Evolutionary conservation across 2,113 vertebrate species (phyloP).

Genomic region (Hyla sarda): DNA sequence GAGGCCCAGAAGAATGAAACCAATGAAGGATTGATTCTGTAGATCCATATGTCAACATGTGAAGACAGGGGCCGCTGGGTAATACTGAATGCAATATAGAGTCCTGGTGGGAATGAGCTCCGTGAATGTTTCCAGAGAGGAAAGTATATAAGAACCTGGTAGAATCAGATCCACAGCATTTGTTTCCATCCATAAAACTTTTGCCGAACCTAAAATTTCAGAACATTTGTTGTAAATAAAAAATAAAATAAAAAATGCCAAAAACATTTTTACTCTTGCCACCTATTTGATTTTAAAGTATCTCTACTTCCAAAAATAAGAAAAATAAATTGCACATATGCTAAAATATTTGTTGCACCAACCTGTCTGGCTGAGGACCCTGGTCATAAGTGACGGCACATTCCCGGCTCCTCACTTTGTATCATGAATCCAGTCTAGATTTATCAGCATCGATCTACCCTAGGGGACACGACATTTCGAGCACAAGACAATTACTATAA

Average conservation of each 20-base stretch:
- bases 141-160: not conserved
- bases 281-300: not conserved
- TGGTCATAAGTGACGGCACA: not conserved
- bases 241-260: not conserved
- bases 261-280: too few relatives aligned
- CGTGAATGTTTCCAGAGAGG: not conserved
- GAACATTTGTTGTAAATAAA: not conserved
- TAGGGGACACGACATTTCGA: not conserved
- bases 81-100: not conserved
- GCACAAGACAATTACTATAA: constrained; percentile 15
- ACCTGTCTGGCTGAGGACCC: not conserved
- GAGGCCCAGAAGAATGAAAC: constrained; percentile 25
- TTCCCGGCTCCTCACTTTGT: not conserved
- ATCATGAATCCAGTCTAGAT: not conserved
- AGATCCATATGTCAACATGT: constrained; percentile 6
- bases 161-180: not conserved
- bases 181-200: not conserved
- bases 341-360: not conserved
- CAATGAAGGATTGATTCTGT: not conserved
- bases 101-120: not conserved
- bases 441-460: not conserved
- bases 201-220: not conserved
- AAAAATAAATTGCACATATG: not conserved
- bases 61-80: not conserved
- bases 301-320: not conserved